Conservation (phyloP, 1,140 invertebrate species). For the Phenacoccus solenopsis region DNA sequence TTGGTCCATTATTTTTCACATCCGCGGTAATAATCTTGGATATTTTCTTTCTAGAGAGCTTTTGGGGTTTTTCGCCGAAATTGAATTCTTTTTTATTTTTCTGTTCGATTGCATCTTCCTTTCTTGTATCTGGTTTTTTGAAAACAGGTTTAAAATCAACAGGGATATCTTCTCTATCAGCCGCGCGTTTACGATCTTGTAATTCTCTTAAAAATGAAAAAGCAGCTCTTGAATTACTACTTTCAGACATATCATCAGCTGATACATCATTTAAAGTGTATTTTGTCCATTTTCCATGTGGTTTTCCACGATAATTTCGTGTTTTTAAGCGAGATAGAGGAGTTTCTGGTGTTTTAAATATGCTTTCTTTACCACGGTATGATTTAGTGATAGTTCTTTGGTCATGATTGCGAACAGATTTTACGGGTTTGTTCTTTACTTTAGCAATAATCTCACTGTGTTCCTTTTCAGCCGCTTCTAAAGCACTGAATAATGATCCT, state of each 20-base stretch:
- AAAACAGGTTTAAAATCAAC: constrained; percentile 10
- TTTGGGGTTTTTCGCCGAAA: background rate
- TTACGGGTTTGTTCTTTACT: background rate
- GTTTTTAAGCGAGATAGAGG: background rate
- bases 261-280: background rate
- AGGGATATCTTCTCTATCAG: background rate
- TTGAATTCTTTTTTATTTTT: background rate
- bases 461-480: constrained; percentile 5
- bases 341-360: background rate
- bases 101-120: background rate
- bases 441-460: background rate
- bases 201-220: constrained; percentile 9
- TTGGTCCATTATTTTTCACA: background rate
- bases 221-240: background rate
- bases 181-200: background rate
- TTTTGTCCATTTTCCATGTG: background rate
- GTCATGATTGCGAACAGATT: background rate
- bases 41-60: background rate
- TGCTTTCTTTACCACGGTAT: background rate
- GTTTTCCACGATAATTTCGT: background rate
- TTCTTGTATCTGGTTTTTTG: background rate
- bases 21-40: background rate
- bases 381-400: background rate
- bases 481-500: background rate
- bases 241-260: background rate